Conservation (phyloP, 1,140 invertebrate genomes). For the Listronotus bonariensis region DNA sequence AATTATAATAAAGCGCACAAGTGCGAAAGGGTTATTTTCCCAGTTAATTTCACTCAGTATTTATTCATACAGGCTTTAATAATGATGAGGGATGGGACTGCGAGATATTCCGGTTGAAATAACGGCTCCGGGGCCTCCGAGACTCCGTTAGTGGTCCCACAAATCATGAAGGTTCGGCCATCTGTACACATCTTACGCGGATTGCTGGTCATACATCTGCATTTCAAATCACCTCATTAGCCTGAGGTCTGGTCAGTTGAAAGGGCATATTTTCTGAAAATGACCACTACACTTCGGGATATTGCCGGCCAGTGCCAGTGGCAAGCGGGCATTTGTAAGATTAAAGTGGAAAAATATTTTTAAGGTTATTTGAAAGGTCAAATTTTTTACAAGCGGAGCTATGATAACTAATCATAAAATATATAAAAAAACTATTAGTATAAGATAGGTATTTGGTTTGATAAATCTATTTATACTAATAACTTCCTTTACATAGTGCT, state of each 20-base stretch:
- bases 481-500: no score
- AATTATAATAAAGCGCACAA: constrained; percentile 34
- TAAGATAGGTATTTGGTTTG: no score
- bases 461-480: no score
- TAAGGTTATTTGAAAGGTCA: no score
- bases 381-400: no score
- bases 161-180: constrained; percentile 49
- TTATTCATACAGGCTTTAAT: constrained; percentile 42
- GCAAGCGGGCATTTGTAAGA: constrained; percentile 11
- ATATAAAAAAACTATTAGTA: no score
- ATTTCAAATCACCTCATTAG: constrained; percentile 49
- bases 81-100: constrained; percentile 35
- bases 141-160: constrained; percentile 49
- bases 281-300: constrained; percentile 26
- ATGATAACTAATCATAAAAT: no score
- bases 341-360: no score
- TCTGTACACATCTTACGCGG: constrained; percentile 50
- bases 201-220: constrained; percentile 48
- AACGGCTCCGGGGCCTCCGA: constrained; percentile 28
- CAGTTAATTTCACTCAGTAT: constrained; percentile 37
- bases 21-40: constrained; percentile 36
- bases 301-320: constrained; percentile 6
- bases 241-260: constrained; percentile 22
- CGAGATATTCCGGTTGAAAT: constrained; percentile 5
- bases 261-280: constrained; percentile 35